Evolutionary conservation across 2,113 vertebrate species (phyloP).

Genomic region (Centrocercus urophasianus): DNA sequence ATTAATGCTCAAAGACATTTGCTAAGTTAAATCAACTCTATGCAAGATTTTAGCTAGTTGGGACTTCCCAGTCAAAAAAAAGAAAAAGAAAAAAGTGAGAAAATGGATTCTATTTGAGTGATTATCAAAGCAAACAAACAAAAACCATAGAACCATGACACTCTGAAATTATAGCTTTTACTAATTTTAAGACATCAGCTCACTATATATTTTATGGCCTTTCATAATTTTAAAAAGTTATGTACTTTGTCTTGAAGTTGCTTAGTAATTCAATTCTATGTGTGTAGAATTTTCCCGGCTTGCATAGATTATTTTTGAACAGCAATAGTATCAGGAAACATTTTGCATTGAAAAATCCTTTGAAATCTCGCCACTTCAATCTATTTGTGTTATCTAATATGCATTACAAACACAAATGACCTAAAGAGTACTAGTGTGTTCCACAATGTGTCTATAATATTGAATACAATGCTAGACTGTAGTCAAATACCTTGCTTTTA

Average conservation of each 20-base stretch:
- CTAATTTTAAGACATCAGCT: not conserved
- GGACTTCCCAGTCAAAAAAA: not conserved
- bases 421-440: not conserved
- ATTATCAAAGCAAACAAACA: not conserved
- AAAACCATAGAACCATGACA: too few species aligned
- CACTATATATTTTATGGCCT: not conserved
- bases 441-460: not conserved
- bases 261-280: not conserved
- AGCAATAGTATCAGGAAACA: not conserved
- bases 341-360: not conserved
- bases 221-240: not conserved
- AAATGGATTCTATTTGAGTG: not conserved
- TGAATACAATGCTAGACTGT: not conserved
- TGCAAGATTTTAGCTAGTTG: not conserved
- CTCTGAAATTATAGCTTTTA: not conserved
- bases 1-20: slow-evolving; percentile 39
- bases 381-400: not conserved
- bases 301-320: not conserved
- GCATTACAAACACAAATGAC: not conserved
- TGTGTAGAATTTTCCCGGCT: not conserved
- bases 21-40: slow-evolving; percentile 31
- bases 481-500: not conserved
- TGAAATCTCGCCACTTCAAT: not conserved
- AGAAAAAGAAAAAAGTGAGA: not conserved
- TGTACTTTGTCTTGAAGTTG: not conserved